These are phyloP conservation scores for Desmodus rotundus DNA, from an alignment of 2,113 vertebrate species.

Conservation along the genomic window DNA sequence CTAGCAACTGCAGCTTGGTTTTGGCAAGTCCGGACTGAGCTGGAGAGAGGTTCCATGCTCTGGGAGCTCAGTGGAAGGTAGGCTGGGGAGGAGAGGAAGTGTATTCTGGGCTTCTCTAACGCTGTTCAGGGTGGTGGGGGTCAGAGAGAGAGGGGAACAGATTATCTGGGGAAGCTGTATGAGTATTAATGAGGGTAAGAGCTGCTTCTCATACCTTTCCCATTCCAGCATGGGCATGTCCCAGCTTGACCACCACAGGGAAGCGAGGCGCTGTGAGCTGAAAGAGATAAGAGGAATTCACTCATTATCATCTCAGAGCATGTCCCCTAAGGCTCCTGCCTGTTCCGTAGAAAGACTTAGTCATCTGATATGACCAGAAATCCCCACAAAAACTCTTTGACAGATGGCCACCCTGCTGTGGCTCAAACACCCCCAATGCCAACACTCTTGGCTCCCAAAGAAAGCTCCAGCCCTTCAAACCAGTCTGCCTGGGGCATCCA, in stretches of 20 bases:
- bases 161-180: rapidly evolving
- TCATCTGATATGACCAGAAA: not conserved
- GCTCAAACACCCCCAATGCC: too few relatives aligned
- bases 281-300: slow-evolving; percentile 70
- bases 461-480: not conserved
- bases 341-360: not conserved
- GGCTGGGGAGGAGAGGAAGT: too few relatives aligned
- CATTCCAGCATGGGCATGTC: slow-evolving; percentile 94
- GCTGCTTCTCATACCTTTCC: slow-evolving; percentile 88
- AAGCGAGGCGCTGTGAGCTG: slow-evolving; percentile 89
- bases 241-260: slow-evolving; percentile 94
- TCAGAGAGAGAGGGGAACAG: not conserved
- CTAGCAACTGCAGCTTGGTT: not conserved
- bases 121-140: not conserved
- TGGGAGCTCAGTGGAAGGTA: not conserved
- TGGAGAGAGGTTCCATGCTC: not conserved
- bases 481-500: not conserved
- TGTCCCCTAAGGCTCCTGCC: not conserved
- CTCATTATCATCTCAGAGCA: slow-evolving; percentile 32
- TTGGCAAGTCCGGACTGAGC: rapidly evolving
- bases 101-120: not conserved
- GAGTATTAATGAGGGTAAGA: rapidly evolving
- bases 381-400: not conserved
- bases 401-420: not conserved
- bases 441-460: not conserved